Evolutionary conservation across 2,888 invertebrate species (phyloP).

Genomic region (Agrochola lychnidis): DNA sequence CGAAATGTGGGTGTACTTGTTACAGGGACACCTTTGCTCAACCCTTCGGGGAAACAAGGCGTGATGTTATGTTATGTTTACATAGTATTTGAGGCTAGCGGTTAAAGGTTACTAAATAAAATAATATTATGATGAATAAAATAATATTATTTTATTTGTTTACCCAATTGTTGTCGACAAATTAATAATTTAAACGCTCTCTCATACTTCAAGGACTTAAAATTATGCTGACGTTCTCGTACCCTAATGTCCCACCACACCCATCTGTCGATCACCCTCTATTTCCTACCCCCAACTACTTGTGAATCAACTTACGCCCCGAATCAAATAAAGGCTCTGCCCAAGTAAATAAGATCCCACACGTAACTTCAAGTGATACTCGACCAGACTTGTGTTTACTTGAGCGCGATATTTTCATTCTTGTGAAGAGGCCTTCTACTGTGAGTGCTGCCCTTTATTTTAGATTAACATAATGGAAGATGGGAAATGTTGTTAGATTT

Average conservation of each 20-base stretch:
- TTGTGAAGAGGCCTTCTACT: conserved; percentile 26
- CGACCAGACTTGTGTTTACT: conserved; percentile 48
- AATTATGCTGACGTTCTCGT: neutral
- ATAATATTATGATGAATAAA: too few species aligned
- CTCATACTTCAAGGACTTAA: too few species aligned
- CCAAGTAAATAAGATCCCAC: conserved; percentile 55
- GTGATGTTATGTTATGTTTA: too few species aligned
- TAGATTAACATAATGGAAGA: conserved; percentile 39
- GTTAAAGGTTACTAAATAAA: too few species aligned
- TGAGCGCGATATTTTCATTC: conserved; percentile 51
- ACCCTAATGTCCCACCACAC: neutral
- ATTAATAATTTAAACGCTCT: too few species aligned
- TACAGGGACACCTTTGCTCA: too few species aligned
- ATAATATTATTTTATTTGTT: too few species aligned
- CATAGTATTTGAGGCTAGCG: too few species aligned
- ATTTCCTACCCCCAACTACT: conserved; percentile 22
- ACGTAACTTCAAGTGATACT: conserved; percentile 52
- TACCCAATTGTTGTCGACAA: too few species aligned
- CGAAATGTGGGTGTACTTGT: too few species aligned
- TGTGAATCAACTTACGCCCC: conserved; percentile 51
- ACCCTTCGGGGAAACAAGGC: too few species aligned
- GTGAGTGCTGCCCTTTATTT: conserved; percentile 33
- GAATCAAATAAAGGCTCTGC: conserved; percentile 56
- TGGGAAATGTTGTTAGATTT: conserved; percentile 3
- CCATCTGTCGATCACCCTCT: conserved; percentile 26